Base-by-base conservation (phyloP, 2,797 vertebrate species). In the Synanceia verrucosa region DNA sequence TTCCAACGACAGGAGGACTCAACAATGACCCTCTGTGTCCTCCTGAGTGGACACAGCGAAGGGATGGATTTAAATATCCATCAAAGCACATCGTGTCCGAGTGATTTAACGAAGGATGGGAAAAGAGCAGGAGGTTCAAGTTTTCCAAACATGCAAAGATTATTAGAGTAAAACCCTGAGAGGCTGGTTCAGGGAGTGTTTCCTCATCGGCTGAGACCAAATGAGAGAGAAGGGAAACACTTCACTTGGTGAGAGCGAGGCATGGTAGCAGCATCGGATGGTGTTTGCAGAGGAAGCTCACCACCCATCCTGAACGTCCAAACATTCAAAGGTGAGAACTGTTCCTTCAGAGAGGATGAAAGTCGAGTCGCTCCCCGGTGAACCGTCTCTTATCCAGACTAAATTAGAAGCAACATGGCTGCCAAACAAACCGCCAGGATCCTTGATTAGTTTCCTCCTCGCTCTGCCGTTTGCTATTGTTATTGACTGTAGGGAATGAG, bases 211-310 rank as follows among this genome's bases (percentile, higher is more conserved):
- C 33, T 12, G 14, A 19, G 63, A 28, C 70, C 13, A 58, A 79
- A 76, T 37, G 51, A 55, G 73, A 67, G 70, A 85, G 78, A 82
- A 44, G 62, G 67, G 76, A 87, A 84, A 86, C 44, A 57, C 46
- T 76, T 80, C 37, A 65, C 76, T 83, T 89, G 84, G 86, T 71
- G 73, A 70, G 70, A 84, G 59, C 0, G 13, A 71, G 55, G 50
- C 57, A 39, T n/a, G 47, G 44, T 43, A 65, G 76, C 57, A 57
- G 78, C 81, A 87, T 86, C 88, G 90, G 87, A 39, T 59, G 48
- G 66, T 86, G 88, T 90, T 91, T 89, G 83, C 82, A 69, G 78
- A 87, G 83, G 88, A 88, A 85, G 82, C 74, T 60, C 41, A 50
- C 79, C 82, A 34, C 81, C 89, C 84, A 85, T 82, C 84, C 85